Percentiles rank a stretch among this genome's conserved stretches.
Conservation (phyloP, 2,797 vertebrate species). For the Coilia nasus region DNA sequence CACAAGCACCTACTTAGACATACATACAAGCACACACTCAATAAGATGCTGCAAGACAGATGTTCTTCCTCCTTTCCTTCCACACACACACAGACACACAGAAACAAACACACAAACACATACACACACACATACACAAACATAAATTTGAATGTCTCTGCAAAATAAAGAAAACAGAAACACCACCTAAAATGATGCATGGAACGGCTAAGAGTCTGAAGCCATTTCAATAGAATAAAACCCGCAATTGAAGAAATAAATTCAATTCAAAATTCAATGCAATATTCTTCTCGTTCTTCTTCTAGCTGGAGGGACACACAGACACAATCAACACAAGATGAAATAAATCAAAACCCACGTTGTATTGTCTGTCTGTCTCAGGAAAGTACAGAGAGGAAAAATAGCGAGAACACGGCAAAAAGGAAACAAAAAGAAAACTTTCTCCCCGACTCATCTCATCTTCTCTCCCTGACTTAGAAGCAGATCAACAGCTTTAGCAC, state of each 20-base stretch:
- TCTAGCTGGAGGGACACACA: neutral
- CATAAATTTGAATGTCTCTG: neutral
- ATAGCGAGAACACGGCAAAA: neutral
- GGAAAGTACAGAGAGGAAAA: neutral
- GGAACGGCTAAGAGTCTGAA: neutral
- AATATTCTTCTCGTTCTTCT: neutral
- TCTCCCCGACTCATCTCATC: neutral
- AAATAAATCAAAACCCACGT: conserved; percentile 14
- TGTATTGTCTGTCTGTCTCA: conserved; percentile 19
- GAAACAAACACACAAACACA: neutral
- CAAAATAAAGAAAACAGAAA: neutral
- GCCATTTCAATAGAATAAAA: neutral
- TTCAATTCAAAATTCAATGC: neutral
- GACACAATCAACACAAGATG: neutral
- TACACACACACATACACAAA: neutral
- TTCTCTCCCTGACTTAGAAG: neutral
- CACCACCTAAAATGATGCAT: neutral
- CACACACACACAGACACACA: neutral
- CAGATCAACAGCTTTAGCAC: neutral
- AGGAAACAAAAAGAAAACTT: neutral
- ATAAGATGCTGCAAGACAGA: too few species aligned
- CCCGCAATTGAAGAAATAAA: neutral
- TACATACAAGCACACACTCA: too few species aligned
- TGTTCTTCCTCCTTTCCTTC: too few species aligned
- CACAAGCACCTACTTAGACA: too few species aligned